phyloP scores from a whole-genome alignment of 1,140 invertebrate species.

The Dolichoris vasculosae region DNA sequence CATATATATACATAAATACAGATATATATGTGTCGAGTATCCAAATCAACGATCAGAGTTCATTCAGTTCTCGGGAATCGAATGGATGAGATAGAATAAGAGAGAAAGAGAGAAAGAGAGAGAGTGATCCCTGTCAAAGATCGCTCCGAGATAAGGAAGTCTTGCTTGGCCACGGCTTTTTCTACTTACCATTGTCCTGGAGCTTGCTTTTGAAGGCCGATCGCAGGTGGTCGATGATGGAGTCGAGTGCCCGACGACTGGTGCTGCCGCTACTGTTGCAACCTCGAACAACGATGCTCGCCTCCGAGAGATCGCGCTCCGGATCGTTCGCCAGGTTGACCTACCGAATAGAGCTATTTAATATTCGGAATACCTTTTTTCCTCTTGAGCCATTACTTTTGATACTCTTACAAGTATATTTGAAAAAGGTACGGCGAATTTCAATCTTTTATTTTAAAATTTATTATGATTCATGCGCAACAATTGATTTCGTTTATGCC shows the following conservation, averaged over 20 bases:
- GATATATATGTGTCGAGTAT: too few relatives aligned
- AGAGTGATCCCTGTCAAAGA: not conserved
- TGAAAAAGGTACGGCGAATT: too few relatives aligned
- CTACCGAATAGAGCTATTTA: not conserved
- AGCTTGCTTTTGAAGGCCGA: constrained; percentile 61
- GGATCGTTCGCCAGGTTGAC: constrained; percentile 68
- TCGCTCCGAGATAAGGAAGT: not conserved
- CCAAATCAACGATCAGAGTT: not conserved
- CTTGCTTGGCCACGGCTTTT: not conserved
- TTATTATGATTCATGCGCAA: too few relatives aligned
- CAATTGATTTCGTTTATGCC: too few relatives aligned
- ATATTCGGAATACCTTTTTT: not conserved
- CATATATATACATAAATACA: too few relatives aligned
- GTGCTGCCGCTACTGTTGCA: constrained; percentile 55
- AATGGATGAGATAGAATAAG: not conserved
- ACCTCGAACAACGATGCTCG: constrained; percentile 53
- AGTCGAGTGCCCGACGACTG: constrained; percentile 65
- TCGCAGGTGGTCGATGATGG: constrained; percentile 68
- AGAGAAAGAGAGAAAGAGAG: not conserved
- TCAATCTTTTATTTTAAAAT: too few relatives aligned
- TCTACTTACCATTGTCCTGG: constrained; percentile 52
- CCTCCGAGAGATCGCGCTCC: constrained; percentile 65
- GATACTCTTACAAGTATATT: too few relatives aligned
- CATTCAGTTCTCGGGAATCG: not conserved
- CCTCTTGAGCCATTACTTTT: too few relatives aligned